phyloP scores from a whole-genome alignment of 53 echinoderm and acorn worm species.

The Crossaster papposus region DNA sequence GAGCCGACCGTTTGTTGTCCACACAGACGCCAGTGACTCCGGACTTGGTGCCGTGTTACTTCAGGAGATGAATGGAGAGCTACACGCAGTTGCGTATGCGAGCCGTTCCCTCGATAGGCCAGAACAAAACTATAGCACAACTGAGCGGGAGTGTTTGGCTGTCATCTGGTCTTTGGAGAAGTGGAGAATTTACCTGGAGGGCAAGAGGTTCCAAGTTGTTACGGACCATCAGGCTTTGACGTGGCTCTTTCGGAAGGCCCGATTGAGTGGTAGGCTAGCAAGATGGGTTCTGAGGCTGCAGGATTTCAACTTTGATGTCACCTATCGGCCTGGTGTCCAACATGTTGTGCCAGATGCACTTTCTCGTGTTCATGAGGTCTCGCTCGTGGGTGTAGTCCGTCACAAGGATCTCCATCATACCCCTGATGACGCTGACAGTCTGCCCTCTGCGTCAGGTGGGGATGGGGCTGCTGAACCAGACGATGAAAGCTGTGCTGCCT shows the following conservation, averaged over 20 bases:
- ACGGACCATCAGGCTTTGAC: constrained; percentile 68
- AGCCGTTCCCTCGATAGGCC: too few species aligned
- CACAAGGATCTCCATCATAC: not conserved
- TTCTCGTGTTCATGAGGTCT: not conserved
- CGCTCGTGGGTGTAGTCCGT: not conserved
- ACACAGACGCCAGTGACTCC: too few species aligned
- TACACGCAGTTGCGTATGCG: too few species aligned
- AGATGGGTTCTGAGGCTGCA: constrained; percentile 64
- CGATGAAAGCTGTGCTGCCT: not conserved
- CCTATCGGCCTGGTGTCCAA: not conserved
- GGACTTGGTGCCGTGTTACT: too few species aligned
- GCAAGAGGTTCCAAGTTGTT: not conserved
- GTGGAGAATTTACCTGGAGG: constrained; percentile 36
- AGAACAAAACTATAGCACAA: too few species aligned
- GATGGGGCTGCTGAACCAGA: not conserved
- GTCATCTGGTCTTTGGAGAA: too few species aligned
- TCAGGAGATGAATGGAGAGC: too few species aligned
- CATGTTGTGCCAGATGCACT: constrained; percentile 10
- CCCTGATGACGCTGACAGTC: not conserved
- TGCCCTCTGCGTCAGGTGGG: not conserved
- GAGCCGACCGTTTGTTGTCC: too few species aligned
- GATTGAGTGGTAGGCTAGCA: constrained; percentile 47
- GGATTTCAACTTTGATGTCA: constrained; percentile 46
- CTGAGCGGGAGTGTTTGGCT: too few species aligned
- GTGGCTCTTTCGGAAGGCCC: too few species aligned